Percentiles rank a stretch among this genome's conserved stretches.
Conservation (phyloP, 2,113 vertebrate species). For the Cromileptes altivelis region DNA sequence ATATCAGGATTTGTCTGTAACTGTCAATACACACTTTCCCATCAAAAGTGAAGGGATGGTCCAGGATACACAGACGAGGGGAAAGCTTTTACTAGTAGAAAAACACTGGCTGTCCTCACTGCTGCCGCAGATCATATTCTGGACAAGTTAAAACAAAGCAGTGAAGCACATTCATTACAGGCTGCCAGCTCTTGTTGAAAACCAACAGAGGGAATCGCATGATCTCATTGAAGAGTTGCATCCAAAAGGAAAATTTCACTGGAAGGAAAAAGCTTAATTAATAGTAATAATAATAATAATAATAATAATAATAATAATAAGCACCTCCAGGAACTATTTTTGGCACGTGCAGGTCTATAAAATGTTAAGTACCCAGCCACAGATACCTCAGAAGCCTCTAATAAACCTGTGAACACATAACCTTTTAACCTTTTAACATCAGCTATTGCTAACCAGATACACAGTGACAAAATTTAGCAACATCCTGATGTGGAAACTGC, state of each 20-base stretch:
- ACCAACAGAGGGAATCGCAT: neutral
- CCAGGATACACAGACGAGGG: neutral
- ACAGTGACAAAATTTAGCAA: neutral
- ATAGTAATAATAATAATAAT: too few species aligned
- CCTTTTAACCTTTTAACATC: neutral
- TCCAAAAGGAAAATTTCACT: neutral
- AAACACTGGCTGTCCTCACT: constrained; percentile 21
- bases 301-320: too few species aligned
- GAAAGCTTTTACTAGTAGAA: neutral
- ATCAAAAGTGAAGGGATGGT: neutral
- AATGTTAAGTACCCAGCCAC: neutral
- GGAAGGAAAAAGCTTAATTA: neutral
- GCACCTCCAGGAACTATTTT: neutral
- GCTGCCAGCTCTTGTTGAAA: neutral
- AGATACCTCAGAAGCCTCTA: neutral
- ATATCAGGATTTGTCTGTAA: neutral
- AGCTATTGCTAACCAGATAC: neutral
- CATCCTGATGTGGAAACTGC: neutral
- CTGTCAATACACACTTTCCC: neutral
- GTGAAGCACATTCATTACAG: neutral
- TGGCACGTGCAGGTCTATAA: neutral
- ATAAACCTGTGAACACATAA: neutral
- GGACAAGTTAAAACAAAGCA: constrained; percentile 60
- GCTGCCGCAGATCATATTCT: constrained; percentile 22
- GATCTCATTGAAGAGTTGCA: neutral